These are phyloP conservation scores for Lepas anatifera DNA, from an alignment of 2,888 invertebrate species.

Conservation along the genomic window DNA sequence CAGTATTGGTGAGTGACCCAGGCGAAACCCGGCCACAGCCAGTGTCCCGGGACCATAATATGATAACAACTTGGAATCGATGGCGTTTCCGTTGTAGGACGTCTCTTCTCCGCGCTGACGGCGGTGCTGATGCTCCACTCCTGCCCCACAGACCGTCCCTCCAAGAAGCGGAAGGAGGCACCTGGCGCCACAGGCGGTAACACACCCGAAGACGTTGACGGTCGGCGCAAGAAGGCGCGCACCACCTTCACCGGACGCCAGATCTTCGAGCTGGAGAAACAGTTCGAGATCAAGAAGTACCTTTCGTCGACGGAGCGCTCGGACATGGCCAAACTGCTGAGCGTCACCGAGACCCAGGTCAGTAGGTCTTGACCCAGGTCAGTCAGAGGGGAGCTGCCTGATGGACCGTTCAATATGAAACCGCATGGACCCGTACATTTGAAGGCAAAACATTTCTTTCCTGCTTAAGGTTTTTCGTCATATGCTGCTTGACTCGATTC, in stretches of 20 bases:
- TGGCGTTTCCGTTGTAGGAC: too few species aligned
- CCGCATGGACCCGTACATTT: too few species aligned
- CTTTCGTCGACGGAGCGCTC: slow-evolving; percentile 85
- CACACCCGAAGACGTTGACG: slow-evolving; percentile 16
- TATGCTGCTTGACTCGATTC: too few species aligned
- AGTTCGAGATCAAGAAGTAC: slow-evolving; percentile 84
- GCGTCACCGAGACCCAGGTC: slow-evolving; percentile 95
- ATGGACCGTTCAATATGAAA: too few species aligned
- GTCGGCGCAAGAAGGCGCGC: slow-evolving; percentile 25
- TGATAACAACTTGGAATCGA: too few species aligned
- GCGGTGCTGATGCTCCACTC: too few species aligned
- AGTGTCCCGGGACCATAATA: too few species aligned
- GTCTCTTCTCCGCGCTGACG: too few species aligned
- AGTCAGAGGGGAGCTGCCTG: not conserved
- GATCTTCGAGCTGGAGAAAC: slow-evolving; percentile 91
- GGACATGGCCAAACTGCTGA: slow-evolving; percentile 84
- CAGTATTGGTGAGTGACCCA: too few species aligned
- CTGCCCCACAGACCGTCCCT: slow-evolving; percentile 1
- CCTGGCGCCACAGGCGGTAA: not conserved
- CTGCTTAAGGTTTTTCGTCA: too few species aligned
- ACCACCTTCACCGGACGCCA: slow-evolving; percentile 72
- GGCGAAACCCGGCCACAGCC: too few species aligned
- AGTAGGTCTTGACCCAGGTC: slow-evolving; percentile 28
- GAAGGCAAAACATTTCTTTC: too few species aligned
- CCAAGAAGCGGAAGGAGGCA: not conserved